phyloP scores from a whole-genome alignment of 2,888 invertebrate genomes.

The Dryococelus australis region DNA sequence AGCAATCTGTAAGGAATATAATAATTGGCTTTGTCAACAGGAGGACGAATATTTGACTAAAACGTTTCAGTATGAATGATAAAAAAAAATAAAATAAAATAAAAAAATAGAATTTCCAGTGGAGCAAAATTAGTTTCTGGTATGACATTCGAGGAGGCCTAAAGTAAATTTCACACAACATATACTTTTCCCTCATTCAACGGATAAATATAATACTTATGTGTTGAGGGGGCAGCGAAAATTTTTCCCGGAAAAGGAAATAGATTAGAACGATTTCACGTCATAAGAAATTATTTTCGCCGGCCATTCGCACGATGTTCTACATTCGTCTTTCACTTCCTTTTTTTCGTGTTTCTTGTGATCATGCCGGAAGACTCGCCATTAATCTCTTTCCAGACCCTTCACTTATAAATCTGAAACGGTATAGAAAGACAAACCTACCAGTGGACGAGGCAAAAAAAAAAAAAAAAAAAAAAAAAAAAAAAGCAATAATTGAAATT shows the following conservation, averaged over 20 bases:
- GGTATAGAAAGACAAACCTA: background rate
- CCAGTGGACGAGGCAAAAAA: background rate
- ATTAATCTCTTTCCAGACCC: background rate
- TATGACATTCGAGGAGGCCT: no score
- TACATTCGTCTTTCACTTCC: background rate
- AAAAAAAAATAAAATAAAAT: no score
- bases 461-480: no score
- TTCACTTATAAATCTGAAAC: background rate
- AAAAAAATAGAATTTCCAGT: no score
- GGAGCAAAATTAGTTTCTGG: no score
- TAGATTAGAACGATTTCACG: background rate
- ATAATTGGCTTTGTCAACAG: no score
- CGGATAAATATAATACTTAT: background rate
- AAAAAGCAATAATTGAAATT: no score
- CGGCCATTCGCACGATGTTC: background rate
- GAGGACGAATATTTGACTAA: no score
- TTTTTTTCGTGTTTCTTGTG: background rate
- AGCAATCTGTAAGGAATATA: no score
- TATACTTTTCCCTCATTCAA: no score
- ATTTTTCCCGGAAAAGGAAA: background rate
- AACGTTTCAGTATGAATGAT: no score
- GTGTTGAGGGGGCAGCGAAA: background rate
- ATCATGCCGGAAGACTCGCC: background rate
- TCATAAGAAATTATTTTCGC: background rate
- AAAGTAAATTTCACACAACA: no score